Percentiles rank a stretch among this genome's conserved stretches.
Evolutionary conservation across 2,113 vertebrate species (phyloP).

Genomic region (Regulus satrapa): DNA sequence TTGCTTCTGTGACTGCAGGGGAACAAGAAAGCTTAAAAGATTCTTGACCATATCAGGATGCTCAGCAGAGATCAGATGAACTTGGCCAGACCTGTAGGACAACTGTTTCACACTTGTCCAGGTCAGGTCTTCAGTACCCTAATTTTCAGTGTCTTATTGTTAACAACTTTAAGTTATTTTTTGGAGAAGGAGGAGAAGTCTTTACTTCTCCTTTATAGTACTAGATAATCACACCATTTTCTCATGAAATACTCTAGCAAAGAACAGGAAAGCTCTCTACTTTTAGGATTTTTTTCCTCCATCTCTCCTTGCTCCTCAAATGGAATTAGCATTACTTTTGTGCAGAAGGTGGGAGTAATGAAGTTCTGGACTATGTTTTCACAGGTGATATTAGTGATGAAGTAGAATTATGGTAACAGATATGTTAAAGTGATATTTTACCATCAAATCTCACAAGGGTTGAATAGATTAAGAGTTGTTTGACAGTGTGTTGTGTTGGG

Average conservation of each 20-base stretch:
- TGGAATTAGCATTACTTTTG: background rate
- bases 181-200: no score
- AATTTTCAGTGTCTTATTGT: background rate
- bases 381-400: background rate
- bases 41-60: background rate
- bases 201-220: background rate
- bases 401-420: background rate
- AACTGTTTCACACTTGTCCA: background rate
- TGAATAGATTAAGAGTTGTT: background rate
- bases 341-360: background rate
- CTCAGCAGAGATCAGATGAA: background rate
- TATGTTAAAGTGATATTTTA: background rate
- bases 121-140: background rate
- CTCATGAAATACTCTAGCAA: background rate
- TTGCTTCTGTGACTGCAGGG: background rate
- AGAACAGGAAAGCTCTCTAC: background rate
- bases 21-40: background rate
- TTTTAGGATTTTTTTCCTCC: background rate
- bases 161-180: background rate
- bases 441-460: background rate
- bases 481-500: background rate
- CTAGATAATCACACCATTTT: background rate
- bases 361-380: background rate
- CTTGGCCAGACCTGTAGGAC: background rate
- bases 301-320: background rate